Percentiles rank a stretch among this genome's conserved stretches.
These are phyloP conservation scores for Streptopelia turtur DNA, from an alignment of 2,797 vertebrate species.

Conservation along the genomic window DNA sequence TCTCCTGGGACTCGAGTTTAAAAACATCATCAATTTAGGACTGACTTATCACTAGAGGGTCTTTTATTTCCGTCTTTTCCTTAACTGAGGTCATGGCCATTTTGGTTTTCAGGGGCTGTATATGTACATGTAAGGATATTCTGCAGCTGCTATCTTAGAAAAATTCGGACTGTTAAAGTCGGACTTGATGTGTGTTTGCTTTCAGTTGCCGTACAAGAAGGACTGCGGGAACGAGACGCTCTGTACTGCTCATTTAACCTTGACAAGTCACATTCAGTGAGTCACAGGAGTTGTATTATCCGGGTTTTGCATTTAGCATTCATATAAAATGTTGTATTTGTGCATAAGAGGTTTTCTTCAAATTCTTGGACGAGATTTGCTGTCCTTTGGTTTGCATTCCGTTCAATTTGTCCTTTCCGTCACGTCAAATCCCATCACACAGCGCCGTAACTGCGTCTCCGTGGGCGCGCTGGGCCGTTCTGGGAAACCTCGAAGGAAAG, in stretches of 20 bases:
- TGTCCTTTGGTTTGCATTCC: neutral
- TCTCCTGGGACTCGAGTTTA: neutral
- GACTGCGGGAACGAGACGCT: slow-evolving; percentile 59
- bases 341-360: neutral
- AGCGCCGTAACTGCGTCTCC: neutral
- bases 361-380: neutral
- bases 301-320: neutral
- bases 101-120: neutral
- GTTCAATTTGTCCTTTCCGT: neutral
- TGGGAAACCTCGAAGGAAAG: neutral
- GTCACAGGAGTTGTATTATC: neutral
- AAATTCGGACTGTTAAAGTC: neutral
- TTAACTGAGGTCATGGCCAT: neutral
- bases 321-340: neutral
- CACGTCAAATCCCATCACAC: neutral
- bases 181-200: neutral
- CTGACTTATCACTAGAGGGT: neutral
- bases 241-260: slow-evolving; percentile 67
- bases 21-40: neutral
- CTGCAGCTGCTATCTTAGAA: neutral
- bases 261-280: slow-evolving; percentile 70
- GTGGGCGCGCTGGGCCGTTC: neutral
- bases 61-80: neutral
- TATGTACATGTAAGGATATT: neutral
- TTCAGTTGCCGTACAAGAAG: slow-evolving; percentile 77